Conservation (phyloP, 2,113 vertebrate genomes). For the Acanthochromis polyacanthus region DNA sequence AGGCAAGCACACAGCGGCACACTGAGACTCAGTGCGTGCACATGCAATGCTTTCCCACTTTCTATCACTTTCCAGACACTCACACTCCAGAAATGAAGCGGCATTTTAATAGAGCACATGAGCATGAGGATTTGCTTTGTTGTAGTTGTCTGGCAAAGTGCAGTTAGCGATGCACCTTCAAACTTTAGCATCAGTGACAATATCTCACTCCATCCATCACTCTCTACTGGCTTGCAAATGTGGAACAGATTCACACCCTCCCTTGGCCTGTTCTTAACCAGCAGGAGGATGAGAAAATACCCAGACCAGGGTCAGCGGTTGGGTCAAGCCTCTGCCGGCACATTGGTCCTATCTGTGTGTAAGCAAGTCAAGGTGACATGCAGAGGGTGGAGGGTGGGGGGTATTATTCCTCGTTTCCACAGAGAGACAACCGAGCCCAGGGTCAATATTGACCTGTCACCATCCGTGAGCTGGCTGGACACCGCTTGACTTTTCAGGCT, state of each 20-base stretch:
- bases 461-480: slow-evolving; percentile 77
- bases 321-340: slow-evolving; percentile 65
- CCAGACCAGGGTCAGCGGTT: slow-evolving; percentile 69
- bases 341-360: slow-evolving; percentile 56
- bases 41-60: slow-evolving; percentile 36
- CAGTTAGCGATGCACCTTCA: slow-evolving; percentile 68
- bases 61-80: slow-evolving; percentile 49
- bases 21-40: slow-evolving; percentile 52
- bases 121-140: slow-evolving; percentile 49
- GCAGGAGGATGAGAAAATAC: slow-evolving; percentile 80
- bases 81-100: slow-evolving; percentile 44
- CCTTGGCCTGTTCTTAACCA: slow-evolving; percentile 61
- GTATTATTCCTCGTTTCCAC: slow-evolving; percentile 58
- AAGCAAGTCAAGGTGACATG: slow-evolving; percentile 63
- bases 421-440: slow-evolving; percentile 71
- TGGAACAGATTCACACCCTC: slow-evolving; percentile 62
- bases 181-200: slow-evolving; percentile 73
- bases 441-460: slow-evolving; percentile 83
- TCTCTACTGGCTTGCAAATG: slow-evolving; percentile 38
- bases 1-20: slow-evolving; percentile 44
- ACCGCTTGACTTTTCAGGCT: slow-evolving; percentile 70
- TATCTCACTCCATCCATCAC: slow-evolving; percentile 74
- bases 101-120: slow-evolving; percentile 34
- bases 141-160: slow-evolving; percentile 59
- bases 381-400: neutral